A percentile compares a stretch with the other conserved stretches of the same genome.
phyloP scores from a whole-genome alignment of 2,113 vertebrate genomes.

The Pipra filicauda region DNA sequence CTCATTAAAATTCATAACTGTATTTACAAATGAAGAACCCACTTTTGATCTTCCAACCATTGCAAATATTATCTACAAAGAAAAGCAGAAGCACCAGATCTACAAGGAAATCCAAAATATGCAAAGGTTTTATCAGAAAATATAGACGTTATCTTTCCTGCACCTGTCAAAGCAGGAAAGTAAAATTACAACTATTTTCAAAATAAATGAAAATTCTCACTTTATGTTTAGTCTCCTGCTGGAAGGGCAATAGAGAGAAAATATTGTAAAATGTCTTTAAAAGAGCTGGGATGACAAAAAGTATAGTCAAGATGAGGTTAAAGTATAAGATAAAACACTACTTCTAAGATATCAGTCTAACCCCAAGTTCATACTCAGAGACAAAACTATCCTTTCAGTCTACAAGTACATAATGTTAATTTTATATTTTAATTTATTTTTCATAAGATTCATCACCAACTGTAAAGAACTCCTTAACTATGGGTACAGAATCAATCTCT shows the following conservation, averaged over 20 bases:
- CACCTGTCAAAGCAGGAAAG: background rate
- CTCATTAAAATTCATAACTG: background rate
- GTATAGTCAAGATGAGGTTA: background rate
- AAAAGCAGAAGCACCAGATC: background rate
- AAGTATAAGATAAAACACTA: background rate
- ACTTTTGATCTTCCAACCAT: background rate
- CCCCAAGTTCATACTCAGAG: background rate
- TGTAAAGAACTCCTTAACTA: background rate
- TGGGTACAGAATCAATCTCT: background rate
- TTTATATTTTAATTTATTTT: background rate
- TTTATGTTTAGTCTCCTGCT: background rate
- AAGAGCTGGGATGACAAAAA: background rate
- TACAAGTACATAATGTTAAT: background rate
- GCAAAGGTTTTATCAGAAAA: background rate
- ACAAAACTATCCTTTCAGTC: background rate
- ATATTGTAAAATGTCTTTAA: background rate
- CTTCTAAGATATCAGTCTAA: background rate
- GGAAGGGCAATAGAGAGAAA: background rate
- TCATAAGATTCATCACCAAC: rapidly evolving
- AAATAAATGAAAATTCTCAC: background rate
- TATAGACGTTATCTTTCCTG: background rate
- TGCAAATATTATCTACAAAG: background rate
- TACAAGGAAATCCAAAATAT: background rate
- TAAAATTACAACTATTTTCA: background rate
- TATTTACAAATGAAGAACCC: background rate